Base-by-base conservation (phyloP, 1,140 invertebrate species). In the Drosophila sturtevanti region DNA sequence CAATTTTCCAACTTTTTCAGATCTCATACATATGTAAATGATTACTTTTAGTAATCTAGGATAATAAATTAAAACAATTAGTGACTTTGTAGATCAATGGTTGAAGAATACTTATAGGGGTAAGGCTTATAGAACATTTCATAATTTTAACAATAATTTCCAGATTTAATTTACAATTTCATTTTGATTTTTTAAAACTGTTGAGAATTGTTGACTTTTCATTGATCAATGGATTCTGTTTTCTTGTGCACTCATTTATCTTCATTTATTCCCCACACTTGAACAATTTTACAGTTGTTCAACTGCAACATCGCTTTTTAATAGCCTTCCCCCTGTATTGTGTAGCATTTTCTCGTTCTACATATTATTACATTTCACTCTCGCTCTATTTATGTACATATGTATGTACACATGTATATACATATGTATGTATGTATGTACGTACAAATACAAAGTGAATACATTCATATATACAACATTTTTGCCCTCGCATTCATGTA, bases 341-440 rank as follows among this genome's bases (percentile, higher is more conserved):
- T 31, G 27, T 31, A 31, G 16, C 16, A 3, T 44, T 44, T 44
- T 44, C n/a, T 44, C 41, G 41, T 48, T 21, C 41, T 34, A 14
- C 56, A 52, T 72, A 62, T 72, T 63, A 76, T 72, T 72, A 67
- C 64, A 76, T 59, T 72, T 72, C 24, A 59, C 21, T 56, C 51
- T 60, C 27, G 60, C 64, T 64, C 48, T 72, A 72, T 72, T 77
- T 68, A 65, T 63, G 68, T 63, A 35, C 4, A 12, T 12, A 35
- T 12, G 1, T 35, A 35, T 12, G 16, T 48, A 48, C 38, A 41
- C 9, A 16, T 16, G 9, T 44, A 16, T 11, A 44, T 44, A 21
- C 9, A 5, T 41, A 41, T 14, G 7, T 14, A 16, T 11, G 11
- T 10, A 38, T n/a, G n/a, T n/a, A n/a, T n/a, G n/a, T n/a, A n/a